Evolutionary conservation across 2,888 invertebrate species (phyloP).

Genomic region (Polyommatus icarus): DNA sequence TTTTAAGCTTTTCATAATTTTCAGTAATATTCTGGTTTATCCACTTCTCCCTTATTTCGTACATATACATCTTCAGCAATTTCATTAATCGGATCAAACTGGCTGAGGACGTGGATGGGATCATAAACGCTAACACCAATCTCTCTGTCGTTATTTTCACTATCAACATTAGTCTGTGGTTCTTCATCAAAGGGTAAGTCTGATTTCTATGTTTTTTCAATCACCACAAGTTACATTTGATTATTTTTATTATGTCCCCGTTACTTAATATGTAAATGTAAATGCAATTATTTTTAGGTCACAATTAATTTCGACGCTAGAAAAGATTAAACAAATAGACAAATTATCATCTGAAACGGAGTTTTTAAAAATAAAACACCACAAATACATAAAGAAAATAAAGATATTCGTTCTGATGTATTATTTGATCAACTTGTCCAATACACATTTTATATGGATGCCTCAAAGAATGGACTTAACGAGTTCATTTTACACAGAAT

Average conservation of each 20-base stretch:
- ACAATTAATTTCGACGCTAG: constrained; percentile 10
- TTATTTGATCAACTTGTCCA: neutral
- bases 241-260: too few species aligned
- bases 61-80: constrained; percentile 22
- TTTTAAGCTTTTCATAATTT: constrained; percentile 1
- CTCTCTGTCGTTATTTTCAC: neutral
- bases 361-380: neutral
- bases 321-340: constrained; percentile 23
- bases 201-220: neutral
- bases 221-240: too few species aligned
- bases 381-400: neutral
- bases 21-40: constrained; percentile 27
- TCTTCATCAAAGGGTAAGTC: constrained; percentile 25
- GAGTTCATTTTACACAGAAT: constrained; percentile 4
- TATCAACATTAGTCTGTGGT: constrained; percentile 16
- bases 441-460: neutral
- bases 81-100: constrained; percentile 4
- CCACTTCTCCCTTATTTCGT: constrained; percentile 6
- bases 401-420: constrained; percentile 12
- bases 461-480: constrained; percentile 28
- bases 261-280: too few species aligned
- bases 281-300: neutral
- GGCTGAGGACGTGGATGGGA: constrained; percentile 3
- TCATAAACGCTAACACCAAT: constrained; percentile 17
- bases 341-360: constrained; percentile 2